A percentile compares a stretch with the other conserved stretches of the same genome.
These are phyloP conservation scores for Macrophya annulata DNA, from an alignment of 2,888 invertebrate genomes.

Conservation along the genomic window DNA sequence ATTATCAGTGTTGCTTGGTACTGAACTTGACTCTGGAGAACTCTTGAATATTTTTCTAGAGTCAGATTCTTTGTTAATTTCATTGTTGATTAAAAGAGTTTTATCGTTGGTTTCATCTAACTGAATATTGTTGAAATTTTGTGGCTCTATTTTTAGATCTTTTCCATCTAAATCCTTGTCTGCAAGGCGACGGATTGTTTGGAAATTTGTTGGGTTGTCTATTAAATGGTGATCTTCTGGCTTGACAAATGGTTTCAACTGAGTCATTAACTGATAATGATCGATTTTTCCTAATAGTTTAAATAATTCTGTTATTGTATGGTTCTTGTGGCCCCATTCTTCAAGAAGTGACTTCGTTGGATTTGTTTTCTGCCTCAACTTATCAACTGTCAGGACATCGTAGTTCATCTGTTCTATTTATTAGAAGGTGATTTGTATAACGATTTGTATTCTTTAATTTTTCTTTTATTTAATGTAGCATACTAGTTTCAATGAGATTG, in stretches of 20 bases:
- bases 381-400: slow-evolving; percentile 82
- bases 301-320: slow-evolving; percentile 90
- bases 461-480: neutral
- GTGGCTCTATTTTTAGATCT: slow-evolving; percentile 70
- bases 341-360: slow-evolving; percentile 89
- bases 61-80: slow-evolving; percentile 59
- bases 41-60: slow-evolving; percentile 72
- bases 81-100: slow-evolving; percentile 67
- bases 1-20: slow-evolving; percentile 73
- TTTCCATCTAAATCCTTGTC: slow-evolving; percentile 65
- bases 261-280: slow-evolving; percentile 88
- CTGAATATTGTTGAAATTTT: slow-evolving; percentile 71
- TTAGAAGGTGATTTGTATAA: slow-evolving; percentile 58
- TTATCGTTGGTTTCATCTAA: slow-evolving; percentile 61
- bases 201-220: slow-evolving; percentile 78
- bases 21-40: slow-evolving; percentile 59
- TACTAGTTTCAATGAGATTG: neutral
- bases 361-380: slow-evolving; percentile 71
- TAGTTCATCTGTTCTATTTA: slow-evolving; percentile 82
- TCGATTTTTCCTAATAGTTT: slow-evolving; percentile 88
- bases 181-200: slow-evolving; percentile 60
- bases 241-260: slow-evolving; percentile 86
- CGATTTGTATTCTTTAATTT: neutral
- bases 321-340: slow-evolving; percentile 92
- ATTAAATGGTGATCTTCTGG: slow-evolving; percentile 84